Evolutionary conservation across 2,888 invertebrate species (phyloP).

Genomic region (Eremobia ochroleuca): DNA sequence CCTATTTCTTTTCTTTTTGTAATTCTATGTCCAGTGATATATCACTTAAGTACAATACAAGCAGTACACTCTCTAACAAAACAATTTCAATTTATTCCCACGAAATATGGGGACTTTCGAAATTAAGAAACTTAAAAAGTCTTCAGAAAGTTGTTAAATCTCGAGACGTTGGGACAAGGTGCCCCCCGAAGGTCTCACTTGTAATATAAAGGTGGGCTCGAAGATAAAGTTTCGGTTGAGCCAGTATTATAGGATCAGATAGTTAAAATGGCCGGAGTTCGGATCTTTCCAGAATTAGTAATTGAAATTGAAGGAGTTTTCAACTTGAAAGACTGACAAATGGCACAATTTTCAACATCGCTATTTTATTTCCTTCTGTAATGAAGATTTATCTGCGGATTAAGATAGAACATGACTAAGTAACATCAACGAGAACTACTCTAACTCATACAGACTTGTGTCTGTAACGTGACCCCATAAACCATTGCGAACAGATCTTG

Average conservation of each 20-base stretch:
- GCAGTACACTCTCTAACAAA: conserved; percentile 58
- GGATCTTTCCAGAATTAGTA: conserved; percentile 60
- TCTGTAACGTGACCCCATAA: conserved; percentile 48
- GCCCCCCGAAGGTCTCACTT: conserved; percentile 73
- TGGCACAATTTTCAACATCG: conserved; percentile 37
- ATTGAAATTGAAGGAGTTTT: conserved; percentile 66
- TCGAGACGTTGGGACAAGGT: conserved; percentile 79
- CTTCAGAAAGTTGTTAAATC: conserved; percentile 80
- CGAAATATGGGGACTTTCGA: conserved; percentile 76
- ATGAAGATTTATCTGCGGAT: conserved; percentile 31
- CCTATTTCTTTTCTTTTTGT: conserved; percentile 1
- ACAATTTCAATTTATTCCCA: conserved; percentile 78
- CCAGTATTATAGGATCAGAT: conserved; percentile 69
- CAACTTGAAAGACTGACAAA: conserved; percentile 59
- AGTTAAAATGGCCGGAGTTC: conserved; percentile 66
- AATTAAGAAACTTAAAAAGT: conserved; percentile 83
- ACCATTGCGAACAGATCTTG: conserved; percentile 33
- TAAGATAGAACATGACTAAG: conserved; percentile 38
- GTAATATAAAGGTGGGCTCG: conserved; percentile 73
- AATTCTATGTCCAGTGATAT: conserved; percentile 27
- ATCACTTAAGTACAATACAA: conserved; percentile 44
- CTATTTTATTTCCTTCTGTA: conserved; percentile 33
- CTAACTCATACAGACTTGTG: conserved; percentile 37
- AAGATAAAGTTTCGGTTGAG: conserved; percentile 67
- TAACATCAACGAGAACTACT: conserved; percentile 25